Conservation (phyloP, 2,888 invertebrate species). For the Phaonia tiefii region DNA sequence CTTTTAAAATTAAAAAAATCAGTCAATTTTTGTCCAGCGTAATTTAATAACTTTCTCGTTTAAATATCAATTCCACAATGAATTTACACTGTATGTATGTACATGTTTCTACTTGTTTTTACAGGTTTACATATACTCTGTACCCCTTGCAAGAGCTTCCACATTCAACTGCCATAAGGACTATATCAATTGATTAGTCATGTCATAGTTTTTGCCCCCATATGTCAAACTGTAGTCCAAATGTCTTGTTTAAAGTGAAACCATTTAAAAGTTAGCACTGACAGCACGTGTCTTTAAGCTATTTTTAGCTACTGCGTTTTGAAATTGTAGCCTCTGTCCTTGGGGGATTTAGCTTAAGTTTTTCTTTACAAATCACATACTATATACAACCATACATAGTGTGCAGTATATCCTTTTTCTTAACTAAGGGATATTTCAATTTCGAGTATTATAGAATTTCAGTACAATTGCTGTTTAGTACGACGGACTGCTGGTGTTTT, state of each 20-base stretch:
- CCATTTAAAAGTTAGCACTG: slow-evolving; percentile 25
- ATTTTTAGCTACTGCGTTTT: slow-evolving; percentile 51
- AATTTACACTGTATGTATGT: no score
- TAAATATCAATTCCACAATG: no score
- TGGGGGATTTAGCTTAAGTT: slow-evolving; percentile 5
- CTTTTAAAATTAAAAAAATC: no score
- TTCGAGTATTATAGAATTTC: slow-evolving; percentile 46
- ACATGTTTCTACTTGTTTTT: no score
- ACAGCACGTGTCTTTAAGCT: slow-evolving; percentile 60
- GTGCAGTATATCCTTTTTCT: slow-evolving; percentile 16
- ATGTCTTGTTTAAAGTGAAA: slow-evolving; percentile 15
- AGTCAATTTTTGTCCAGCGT: no score
- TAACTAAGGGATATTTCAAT: no score
- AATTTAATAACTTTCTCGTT: no score
- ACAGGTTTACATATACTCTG: no score
- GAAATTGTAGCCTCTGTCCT: slow-evolving; percentile 34
- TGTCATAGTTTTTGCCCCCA: slow-evolving; percentile 19
- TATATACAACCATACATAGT: slow-evolving; percentile 43
- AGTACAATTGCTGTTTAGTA: slow-evolving; percentile 19
- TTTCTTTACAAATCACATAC: neutral
- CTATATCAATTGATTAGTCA: slow-evolving; percentile 32
- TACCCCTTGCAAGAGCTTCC: no score
- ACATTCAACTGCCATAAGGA: slow-evolving; percentile 16
- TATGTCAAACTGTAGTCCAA: slow-evolving; percentile 21
- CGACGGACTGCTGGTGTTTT: slow-evolving; percentile 21